Evolutionary conservation across 2,888 invertebrate genomes (phyloP).

Genomic region (Diarsia brunnea): DNA sequence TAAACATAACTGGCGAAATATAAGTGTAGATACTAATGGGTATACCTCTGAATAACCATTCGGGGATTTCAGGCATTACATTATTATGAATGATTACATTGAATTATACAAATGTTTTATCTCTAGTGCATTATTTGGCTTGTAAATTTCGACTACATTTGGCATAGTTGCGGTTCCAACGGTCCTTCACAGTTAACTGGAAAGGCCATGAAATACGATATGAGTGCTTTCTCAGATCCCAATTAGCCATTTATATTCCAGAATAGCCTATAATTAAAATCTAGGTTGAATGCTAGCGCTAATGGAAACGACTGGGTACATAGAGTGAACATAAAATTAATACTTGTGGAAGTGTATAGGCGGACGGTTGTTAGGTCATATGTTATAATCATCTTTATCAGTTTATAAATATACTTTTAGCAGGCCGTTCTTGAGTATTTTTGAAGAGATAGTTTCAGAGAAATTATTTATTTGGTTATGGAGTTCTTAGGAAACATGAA

Average conservation of each 20-base stretch:
- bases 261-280: slow-evolving; percentile 52
- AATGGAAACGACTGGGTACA: slow-evolving; percentile 22
- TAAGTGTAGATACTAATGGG: no score
- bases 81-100: neutral
- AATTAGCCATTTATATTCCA: slow-evolving; percentile 55
- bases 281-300: slow-evolving; percentile 15
- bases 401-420: neutral
- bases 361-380: neutral
- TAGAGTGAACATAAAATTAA: slow-evolving; percentile 31
- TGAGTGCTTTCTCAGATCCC: slow-evolving; percentile 53
- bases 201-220: slow-evolving; percentile 58
- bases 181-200: slow-evolving; percentile 46
- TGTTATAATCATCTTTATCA: slow-evolving; percentile 31
- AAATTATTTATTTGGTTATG: neutral
- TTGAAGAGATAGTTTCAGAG: neutral
- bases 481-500: no score
- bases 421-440: neutral
- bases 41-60: no score
- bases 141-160: slow-evolving; percentile 35
- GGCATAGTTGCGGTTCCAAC: slow-evolving; percentile 38
- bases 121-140: slow-evolving; percentile 37
- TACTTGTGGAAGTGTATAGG: slow-evolving; percentile 30
- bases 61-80: no score
- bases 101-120: slow-evolving; percentile 30
- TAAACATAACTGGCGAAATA: no score